Base-by-base conservation (phyloP, 2,797 vertebrate genomes). In the Lagothrix lagotricha region DNA sequence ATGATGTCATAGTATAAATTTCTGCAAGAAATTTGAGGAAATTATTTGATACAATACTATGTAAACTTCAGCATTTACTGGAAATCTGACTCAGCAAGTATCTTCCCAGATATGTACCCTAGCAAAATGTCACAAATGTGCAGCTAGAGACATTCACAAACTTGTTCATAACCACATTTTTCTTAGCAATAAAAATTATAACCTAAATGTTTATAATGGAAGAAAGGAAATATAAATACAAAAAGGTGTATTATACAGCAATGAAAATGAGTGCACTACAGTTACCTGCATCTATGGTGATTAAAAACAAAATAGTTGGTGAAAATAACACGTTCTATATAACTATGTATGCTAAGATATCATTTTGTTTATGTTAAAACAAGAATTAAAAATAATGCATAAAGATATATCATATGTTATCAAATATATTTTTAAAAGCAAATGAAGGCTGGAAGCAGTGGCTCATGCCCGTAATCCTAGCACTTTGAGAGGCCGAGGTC, bases 1-100 rank as follows among this genome's bases (percentile, higher is more conserved):
- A 54, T n/a, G 28, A 64, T 1, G 2, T 13, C 13, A 10, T 30
- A 9, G 22, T 6, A 1, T 30, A 11, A 3, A 7, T 75, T 50
- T 24, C 76, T 57, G 15, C 8, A n/a, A 88, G 15, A 72, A 70
- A 88, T 48, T 72, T 44, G 26, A 30, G 50, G 44, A 50, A 67
- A 41, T 12, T 17, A 28, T 33, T 64, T 36, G 52, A 36, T 44
- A 46, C 19, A 12, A n/a, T 30, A 14, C 1, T 17, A 7, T 2
- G 5, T 46, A 33, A 26, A 39, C 5, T 24, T 15, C 22, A 28
- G 46, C 15, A 39, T 20, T 8, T 75, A 8, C 36, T 28, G 50
- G 20, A 11, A 24, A 20, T 1, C 24, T 39, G 22, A 48, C 39
- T 6, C 64, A 57, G 7, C 3, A 57, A 15, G 3, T 46, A 2